Evolutionary conservation across 2,113 vertebrate species (phyloP).

Genomic region (Crotophaga sulcirostris): DNA sequence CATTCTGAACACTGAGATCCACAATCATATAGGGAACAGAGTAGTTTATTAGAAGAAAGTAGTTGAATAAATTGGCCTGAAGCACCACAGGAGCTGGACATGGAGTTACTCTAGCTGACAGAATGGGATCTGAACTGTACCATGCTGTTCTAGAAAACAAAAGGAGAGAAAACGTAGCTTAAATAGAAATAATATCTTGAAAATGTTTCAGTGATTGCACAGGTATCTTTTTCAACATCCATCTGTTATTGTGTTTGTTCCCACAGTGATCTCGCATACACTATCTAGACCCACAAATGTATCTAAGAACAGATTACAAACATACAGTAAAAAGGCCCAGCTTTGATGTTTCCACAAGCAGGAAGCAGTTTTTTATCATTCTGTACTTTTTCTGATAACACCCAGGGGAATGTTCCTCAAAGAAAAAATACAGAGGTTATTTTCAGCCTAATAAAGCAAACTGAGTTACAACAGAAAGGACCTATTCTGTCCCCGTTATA

Average conservation of each 20-base stretch:
- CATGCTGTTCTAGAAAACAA: not conserved
- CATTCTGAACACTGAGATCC: not conserved
- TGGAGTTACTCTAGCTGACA: rapidly evolving
- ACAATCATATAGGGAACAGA: not conserved
- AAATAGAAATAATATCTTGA: not conserved
- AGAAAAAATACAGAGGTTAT: conserved; percentile 1
- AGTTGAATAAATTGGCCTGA: not conserved
- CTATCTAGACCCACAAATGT: not conserved
- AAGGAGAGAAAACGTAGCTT: not conserved
- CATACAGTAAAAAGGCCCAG: not conserved
- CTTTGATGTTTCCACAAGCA: not conserved
- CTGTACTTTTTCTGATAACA: conserved; percentile 20
- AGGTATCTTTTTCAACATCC: not conserved
- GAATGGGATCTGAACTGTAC: not conserved
- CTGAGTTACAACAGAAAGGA: not conserved
- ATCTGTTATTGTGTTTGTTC: not conserved
- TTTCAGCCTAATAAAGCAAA: conserved; percentile 20
- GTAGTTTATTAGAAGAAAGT: not conserved
- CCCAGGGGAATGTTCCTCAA: not conserved
- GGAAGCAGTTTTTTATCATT: not conserved
- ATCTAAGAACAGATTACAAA: not conserved
- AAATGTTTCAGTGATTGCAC: not conserved
- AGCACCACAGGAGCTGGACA: not conserved
- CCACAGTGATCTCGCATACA: not conserved
- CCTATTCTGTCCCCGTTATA: not conserved